These are phyloP conservation scores for Melieria crassipennis DNA, from an alignment of 2,888 invertebrate species.

Conservation along the genomic window DNA sequence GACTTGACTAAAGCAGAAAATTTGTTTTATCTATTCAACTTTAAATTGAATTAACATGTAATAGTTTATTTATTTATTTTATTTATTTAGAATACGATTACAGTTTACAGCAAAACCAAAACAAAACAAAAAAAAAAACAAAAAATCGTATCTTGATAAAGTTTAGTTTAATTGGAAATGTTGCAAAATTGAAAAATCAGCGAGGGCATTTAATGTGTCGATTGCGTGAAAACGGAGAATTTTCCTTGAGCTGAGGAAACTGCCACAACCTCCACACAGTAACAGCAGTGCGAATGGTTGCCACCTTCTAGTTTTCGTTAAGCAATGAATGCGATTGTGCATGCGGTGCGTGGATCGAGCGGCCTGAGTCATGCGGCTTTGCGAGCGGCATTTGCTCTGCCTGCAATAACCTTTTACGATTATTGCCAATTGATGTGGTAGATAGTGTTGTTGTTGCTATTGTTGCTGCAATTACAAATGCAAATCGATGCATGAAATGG, in stretches of 20 bases:
- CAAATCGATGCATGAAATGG: background rate
- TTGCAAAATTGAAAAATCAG: background rate
- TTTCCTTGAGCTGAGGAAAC: background rate
- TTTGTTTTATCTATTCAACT: too few relatives aligned
- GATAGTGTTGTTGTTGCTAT: background rate
- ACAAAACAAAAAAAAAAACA: background rate
- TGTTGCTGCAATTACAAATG: background rate
- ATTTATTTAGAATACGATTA: too few relatives aligned
- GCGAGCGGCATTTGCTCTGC: background rate
- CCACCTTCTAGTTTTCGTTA: too few relatives aligned
- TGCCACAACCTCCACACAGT: too few relatives aligned
- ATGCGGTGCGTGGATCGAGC: background rate
- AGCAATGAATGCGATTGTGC: background rate
- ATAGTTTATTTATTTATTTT: too few relatives aligned
- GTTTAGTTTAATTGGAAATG: background rate
- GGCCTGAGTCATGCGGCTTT: background rate
- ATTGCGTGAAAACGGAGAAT: background rate
- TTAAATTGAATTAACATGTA: too few relatives aligned
- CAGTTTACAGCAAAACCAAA: too few relatives aligned
- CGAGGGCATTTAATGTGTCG: background rate
- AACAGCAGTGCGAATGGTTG: too few relatives aligned
- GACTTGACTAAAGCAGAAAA: too few relatives aligned
- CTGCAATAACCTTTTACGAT: slow-evolving; percentile 2
- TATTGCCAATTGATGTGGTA: background rate
- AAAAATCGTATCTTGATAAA: background rate